Evolutionary conservation across 2,113 vertebrate genomes (phyloP).

Genomic region (Galeopterus variegatus): DNA sequence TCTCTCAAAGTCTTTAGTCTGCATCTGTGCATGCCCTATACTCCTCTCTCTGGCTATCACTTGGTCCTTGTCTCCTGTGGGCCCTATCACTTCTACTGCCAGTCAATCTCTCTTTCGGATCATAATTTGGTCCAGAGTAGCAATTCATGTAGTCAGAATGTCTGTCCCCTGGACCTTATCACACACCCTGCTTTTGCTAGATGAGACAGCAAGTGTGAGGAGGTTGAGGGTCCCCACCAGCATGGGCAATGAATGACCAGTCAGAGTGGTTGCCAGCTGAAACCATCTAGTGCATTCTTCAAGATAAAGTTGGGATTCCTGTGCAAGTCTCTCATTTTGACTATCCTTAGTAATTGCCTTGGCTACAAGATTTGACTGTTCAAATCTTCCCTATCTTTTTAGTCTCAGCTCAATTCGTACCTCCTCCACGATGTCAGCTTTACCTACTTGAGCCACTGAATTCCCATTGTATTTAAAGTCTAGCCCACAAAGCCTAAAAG

Average conservation of each 20-base stretch:
- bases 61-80: background rate
- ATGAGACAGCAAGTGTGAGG: background rate
- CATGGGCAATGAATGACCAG: background rate
- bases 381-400: background rate
- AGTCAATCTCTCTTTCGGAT: background rate
- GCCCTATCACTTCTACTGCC: background rate
- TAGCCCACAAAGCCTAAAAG: background rate
- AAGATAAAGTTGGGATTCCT: background rate
- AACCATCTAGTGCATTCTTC: background rate
- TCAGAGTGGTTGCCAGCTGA: background rate
- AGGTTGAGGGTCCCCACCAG: background rate
- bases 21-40: background rate
- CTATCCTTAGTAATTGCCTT: background rate
- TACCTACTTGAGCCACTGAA: background rate
- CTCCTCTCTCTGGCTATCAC: background rate
- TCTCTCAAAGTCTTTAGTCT: background rate
- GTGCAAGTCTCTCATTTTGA: background rate
- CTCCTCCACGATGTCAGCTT: background rate
- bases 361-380: background rate
- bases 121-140: background rate
- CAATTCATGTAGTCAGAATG: background rate
- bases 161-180: background rate
- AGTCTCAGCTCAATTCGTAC: background rate
- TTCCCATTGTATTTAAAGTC: background rate
- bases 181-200: background rate